phyloP scores from a whole-genome alignment of 2,113 vertebrate genomes.

The Elephantulus edwardii region DNA sequence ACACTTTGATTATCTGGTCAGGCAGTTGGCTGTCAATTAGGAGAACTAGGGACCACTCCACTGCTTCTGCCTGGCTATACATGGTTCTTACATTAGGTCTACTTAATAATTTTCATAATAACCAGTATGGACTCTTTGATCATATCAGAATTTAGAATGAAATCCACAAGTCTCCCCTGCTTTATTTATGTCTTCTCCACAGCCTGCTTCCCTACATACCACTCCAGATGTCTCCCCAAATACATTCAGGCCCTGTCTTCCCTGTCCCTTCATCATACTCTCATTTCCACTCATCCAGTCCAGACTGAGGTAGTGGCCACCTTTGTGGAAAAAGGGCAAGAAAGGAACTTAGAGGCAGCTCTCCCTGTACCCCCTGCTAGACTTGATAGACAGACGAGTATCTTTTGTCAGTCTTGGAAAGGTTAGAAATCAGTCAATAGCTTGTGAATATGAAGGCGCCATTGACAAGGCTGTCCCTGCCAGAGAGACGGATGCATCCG shows the following conservation, averaged over 20 bases:
- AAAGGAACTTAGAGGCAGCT: background rate
- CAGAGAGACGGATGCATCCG: slow-evolving; percentile 65
- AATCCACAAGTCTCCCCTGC: background rate
- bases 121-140: background rate
- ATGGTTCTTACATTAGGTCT: background rate
- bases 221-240: background rate
- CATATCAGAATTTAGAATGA: background rate
- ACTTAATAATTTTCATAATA: slow-evolving; percentile 11
- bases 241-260: background rate
- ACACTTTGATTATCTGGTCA: background rate
- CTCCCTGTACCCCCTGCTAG: background rate
- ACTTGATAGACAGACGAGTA: slow-evolving; percentile 33
- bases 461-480: slow-evolving; percentile 67
- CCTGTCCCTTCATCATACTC: background rate
- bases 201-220: background rate
- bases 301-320: background rate
- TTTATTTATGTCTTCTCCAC: slow-evolving; percentile 20
- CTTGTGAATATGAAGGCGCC: slow-evolving; percentile 68
- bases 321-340: background rate
- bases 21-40: background rate
- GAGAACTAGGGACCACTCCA: background rate
- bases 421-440: slow-evolving; percentile 73
- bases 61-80: background rate
- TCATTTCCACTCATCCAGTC: slow-evolving; percentile 23
- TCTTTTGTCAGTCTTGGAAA: slow-evolving; percentile 67